These are phyloP conservation scores for Aphrocallistes beatrix DNA, from an alignment of 37 sponge, comb jelly and placozoan genomes.

Conservation along the genomic window DNA sequence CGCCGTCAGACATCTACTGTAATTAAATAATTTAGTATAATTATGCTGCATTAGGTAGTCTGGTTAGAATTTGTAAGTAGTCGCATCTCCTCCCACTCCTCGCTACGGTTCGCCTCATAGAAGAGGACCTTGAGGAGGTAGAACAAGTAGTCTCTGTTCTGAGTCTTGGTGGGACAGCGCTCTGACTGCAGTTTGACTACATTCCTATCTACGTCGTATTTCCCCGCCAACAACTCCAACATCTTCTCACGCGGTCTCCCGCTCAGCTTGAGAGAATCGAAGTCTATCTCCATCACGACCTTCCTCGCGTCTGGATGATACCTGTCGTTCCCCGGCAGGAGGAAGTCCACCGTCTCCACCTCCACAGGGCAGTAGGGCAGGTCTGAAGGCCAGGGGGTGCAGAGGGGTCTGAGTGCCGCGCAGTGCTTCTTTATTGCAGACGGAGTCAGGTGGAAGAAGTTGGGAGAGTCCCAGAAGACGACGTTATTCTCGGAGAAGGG, in stretches of 20 bases:
- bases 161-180: slow-evolving; percentile 66
- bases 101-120: slow-evolving; percentile 42
- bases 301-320: slow-evolving; percentile 50
- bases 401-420: slow-evolving; percentile 62
- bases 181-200: slow-evolving; percentile 34
- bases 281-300: slow-evolving; percentile 43
- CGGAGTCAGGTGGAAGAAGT: slow-evolving; percentile 91
- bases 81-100: slow-evolving; percentile 6
- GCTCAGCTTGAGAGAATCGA: slow-evolving; percentile 36
- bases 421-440: slow-evolving; percentile 72
- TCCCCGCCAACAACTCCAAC: slow-evolving; percentile 36
- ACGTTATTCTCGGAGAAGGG: slow-evolving; percentile 50
- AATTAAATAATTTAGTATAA: no score
- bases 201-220: slow-evolving; percentile 36
- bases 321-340: slow-evolving; percentile 46
- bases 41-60: no score
- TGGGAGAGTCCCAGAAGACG: slow-evolving; percentile 53
- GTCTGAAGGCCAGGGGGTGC: slow-evolving; percentile 54
- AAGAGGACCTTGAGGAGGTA: slow-evolving; percentile 73
- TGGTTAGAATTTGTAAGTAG: background rate
- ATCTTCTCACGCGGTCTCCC: slow-evolving; percentile 48
- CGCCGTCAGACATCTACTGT: no score
- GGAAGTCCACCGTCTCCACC: slow-evolving; percentile 42
- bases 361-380: slow-evolving; percentile 38
- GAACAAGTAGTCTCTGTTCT: slow-evolving; percentile 57